Base-by-base conservation (phyloP, 1,140 invertebrate species). In the Oreohelix idahoensis region DNA sequence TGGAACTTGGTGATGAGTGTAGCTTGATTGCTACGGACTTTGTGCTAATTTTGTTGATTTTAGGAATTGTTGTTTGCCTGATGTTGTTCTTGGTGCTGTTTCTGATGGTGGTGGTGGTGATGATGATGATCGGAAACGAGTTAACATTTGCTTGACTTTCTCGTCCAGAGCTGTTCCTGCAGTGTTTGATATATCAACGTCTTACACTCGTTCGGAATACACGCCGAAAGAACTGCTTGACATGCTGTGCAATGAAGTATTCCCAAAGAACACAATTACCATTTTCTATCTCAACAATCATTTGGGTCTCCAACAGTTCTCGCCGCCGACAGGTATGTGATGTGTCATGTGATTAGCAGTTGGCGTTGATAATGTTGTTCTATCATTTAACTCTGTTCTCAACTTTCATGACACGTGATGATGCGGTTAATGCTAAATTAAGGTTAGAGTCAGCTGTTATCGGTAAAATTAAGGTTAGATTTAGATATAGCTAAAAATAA, bases 231-330 rank as follows among this genome's bases (percentile, higher is more conserved):
- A 51, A 11, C 32, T 82, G 15, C 71, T 82, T 1, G 42, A 82
- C 35, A 74, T 75, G 35, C 23, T 82, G 45, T 82, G 80, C 36
- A 49, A 29, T 0, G 51, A 36, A 1, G 23, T 82, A 1, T 82
- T 82, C 51, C 70, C 70, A 8, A 39, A 82, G 17, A 82, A 82
- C 71, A 58, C 49, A 1, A 82, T 82, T 71, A 58, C 80, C 5
- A 36, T 82, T 2, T 75, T 74, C 49, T 82, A 70, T 35, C 10
- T 82, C 13, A 82, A 82, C 71, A 82, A 82, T 49, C 42, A 36
- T 17, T 11, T 70, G 0, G 69, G n/a, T 15, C 39, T 81, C 17
- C 36, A 73, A 23, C 26, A 13, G 42, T 81, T 71, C n/a, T 4
- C 26, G 1, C 29, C 49, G 5, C n/a, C 63, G 1, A 32, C 79